Evolutionary conservation across 2,113 vertebrate genomes (phyloP).

Genomic region (Cardinalis cardinalis): DNA sequence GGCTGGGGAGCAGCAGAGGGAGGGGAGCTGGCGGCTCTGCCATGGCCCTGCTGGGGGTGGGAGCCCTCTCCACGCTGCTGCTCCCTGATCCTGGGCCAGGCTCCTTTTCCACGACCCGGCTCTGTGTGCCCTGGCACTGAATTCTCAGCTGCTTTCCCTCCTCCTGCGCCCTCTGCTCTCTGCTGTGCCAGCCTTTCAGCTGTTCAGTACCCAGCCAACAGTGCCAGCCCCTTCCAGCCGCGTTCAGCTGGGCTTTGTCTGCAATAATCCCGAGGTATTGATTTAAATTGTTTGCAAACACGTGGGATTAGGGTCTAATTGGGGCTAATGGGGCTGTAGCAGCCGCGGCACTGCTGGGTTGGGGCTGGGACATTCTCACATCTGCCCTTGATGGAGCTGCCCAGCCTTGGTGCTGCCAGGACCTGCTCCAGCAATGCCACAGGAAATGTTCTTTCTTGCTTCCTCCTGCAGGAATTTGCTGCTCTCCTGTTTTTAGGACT

Average conservation of each 20-base stretch:
- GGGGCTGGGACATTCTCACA: background rate
- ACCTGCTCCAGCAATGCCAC: background rate
- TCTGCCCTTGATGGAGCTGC: background rate
- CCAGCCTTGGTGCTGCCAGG: background rate
- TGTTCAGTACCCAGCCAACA: background rate
- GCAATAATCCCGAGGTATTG: background rate
- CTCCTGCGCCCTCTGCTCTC: background rate
- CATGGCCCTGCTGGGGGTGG: accelerated
- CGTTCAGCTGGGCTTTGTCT: background rate
- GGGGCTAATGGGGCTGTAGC: background rate
- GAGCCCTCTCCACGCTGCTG: background rate
- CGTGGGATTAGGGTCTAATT: background rate
- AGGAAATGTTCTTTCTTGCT: background rate
- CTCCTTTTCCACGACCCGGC: background rate
- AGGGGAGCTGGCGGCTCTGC: background rate
- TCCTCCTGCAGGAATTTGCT: background rate
- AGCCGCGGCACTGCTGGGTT: accelerated
- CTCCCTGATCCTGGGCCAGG: background rate
- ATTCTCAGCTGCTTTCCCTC: background rate
- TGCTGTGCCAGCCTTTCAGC: background rate
- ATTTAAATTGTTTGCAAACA: background rate
- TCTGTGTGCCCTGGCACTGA: background rate
- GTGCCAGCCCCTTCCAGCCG: background rate
- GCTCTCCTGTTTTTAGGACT: background rate
- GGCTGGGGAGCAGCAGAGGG: background rate